Evolutionary conservation across 2,797 vertebrate genomes (phyloP).

Genomic region (Neomorphus geoffroyi): DNA sequence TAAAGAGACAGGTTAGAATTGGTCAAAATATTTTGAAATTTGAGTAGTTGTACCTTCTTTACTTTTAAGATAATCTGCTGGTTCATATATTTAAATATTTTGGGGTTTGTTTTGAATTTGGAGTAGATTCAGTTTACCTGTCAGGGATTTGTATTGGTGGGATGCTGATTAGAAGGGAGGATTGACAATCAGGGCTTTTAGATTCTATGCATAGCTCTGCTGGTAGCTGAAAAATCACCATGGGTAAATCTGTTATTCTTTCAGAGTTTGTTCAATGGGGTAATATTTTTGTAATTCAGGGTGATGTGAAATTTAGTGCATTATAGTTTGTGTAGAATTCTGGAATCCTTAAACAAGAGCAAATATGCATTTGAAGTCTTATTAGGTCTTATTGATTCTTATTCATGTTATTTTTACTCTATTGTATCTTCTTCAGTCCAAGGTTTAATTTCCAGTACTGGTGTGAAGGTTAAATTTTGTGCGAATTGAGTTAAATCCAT

Average conservation of each 20-base stretch:
- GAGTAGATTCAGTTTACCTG: not conserved
- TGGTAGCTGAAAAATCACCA: not conserved
- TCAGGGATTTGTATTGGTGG: not conserved
- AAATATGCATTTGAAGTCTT: not conserved
- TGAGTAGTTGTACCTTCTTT: not conserved
- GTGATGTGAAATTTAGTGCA: not conserved
- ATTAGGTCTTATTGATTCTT: not conserved
- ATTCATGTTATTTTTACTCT: not conserved
- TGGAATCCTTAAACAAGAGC: not conserved
- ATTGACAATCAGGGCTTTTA: not conserved
- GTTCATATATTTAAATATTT: not conserved
- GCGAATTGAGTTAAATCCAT: not conserved
- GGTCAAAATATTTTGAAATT: not conserved
- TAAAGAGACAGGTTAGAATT: conserved; percentile 76
- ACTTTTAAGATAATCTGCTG: not conserved
- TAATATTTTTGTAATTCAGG: not conserved
- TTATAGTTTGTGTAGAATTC: not conserved
- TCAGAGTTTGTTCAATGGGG: not conserved
- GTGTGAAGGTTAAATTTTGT: not conserved
- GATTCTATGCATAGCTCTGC: not conserved
- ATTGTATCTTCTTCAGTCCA: not conserved
- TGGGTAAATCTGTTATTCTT: not conserved
- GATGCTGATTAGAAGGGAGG: not conserved
- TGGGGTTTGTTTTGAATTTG: not conserved
- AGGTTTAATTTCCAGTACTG: not conserved